Percentiles rank a stretch among this genome's conserved stretches.
Conservation (phyloP, 2,888 invertebrate genomes). For the Macrophya annulata region DNA sequence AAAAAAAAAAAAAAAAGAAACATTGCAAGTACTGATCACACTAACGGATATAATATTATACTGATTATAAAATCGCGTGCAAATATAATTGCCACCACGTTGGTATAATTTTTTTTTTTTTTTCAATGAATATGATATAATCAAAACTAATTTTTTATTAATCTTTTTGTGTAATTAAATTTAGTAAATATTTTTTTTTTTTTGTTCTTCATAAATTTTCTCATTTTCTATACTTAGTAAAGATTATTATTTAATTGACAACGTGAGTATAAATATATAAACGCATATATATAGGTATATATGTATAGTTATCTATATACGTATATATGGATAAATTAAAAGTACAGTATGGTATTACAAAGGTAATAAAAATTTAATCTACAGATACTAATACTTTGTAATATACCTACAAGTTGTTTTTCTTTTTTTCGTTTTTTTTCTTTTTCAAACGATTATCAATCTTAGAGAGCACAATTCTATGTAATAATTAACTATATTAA, state of each 20-base stretch:
- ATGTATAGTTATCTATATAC: not conserved
- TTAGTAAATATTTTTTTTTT: not conserved
- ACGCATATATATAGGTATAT: not conserved
- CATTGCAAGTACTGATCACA: constrained; percentile 21
- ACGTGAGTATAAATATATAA: not conserved
- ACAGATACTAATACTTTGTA: constrained; percentile 44
- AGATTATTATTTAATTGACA: not conserved
- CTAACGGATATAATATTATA: not conserved
- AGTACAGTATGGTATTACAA: not conserved
- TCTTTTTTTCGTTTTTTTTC: not conserved
- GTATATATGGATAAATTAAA: constrained; percentile 3
- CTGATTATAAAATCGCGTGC: constrained; percentile 34
- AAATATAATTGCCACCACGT: not conserved
- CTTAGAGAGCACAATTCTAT: constrained; percentile 35
- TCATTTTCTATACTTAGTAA: too few relatives aligned
- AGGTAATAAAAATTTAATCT: constrained; percentile 19
- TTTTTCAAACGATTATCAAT: not conserved
- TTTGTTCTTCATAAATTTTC: not conserved
- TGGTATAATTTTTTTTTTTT: too few relatives aligned
- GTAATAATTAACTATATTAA: not conserved
- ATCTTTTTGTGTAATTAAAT: not conserved
- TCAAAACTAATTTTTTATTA: too few relatives aligned
- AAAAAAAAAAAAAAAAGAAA: not conserved
- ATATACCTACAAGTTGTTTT: constrained; percentile 37
- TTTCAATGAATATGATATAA: too few relatives aligned